Percentiles rank a stretch among this genome's conserved stretches.
These are phyloP conservation scores for Chiroxiphia lanceolata DNA, from an alignment of 2,797 vertebrate genomes.

Conservation along the genomic window DNA sequence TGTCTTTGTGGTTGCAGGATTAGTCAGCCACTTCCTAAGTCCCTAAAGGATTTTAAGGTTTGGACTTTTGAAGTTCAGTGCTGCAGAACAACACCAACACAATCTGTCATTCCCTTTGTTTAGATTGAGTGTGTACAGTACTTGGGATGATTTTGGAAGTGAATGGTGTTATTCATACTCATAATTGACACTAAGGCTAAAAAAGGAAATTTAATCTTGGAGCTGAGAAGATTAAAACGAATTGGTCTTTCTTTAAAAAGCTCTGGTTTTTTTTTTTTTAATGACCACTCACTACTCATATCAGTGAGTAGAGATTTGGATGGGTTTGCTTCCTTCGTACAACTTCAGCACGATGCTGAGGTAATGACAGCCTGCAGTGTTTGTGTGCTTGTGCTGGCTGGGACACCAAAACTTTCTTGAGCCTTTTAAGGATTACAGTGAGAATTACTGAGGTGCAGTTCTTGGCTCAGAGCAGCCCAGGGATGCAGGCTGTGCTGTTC, in stretches of 20 bases:
- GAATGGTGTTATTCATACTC: background rate
- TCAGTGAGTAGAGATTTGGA: background rate
- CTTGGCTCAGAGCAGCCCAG: background rate
- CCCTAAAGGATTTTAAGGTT: constrained; percentile 30
- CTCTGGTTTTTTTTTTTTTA: background rate
- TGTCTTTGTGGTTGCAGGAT: constrained; percentile 35
- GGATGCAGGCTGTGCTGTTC: background rate
- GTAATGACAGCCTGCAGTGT: background rate
- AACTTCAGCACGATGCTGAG: background rate
- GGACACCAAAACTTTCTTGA: background rate
- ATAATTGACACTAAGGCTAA: background rate
- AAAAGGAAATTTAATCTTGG: constrained; percentile 3
- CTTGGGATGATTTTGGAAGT: background rate
- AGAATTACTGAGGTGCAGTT: background rate
- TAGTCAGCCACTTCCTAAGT: constrained; percentile 36
- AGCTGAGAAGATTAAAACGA: background rate
- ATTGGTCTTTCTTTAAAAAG: background rate
- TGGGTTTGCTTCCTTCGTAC: background rate
- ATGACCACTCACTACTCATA: background rate
- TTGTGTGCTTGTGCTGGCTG: background rate
- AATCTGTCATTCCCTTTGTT: constrained; percentile 41
- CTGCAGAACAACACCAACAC: background rate
- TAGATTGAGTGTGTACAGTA: background rate
- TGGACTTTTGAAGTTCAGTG: background rate
- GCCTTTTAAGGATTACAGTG: background rate